Evolutionary conservation across 2,888 invertebrate species (phyloP).

Genomic region (Pristionchus entomophagus): DNA sequence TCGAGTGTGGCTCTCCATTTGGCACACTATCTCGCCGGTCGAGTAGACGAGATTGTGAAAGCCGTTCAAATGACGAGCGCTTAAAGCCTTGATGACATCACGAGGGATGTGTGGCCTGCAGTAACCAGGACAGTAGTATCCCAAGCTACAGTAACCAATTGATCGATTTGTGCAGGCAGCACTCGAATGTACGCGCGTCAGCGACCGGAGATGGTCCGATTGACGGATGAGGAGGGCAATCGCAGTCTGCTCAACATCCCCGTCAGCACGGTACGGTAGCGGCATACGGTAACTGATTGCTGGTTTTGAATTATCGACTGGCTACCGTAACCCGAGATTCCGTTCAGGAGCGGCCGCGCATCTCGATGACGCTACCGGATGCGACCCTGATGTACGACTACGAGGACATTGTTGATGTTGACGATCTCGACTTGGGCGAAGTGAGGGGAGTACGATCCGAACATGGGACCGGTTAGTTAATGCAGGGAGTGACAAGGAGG

Average conservation of each 20-base stretch:
- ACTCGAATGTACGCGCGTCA: constrained; percentile 37
- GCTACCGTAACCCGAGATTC: background rate
- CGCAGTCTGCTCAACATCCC: constrained; percentile 38
- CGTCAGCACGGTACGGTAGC: constrained; percentile 9
- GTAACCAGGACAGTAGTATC: background rate
- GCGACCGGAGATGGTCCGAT: constrained; percentile 37
- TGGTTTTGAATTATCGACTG: too few species aligned
- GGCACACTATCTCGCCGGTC: too few species aligned
- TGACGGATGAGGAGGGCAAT: constrained; percentile 49
- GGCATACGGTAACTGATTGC: background rate
- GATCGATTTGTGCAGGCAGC: background rate
- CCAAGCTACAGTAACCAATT: background rate
- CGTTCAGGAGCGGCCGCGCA: constrained; percentile 37
- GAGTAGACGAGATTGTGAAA: too few species aligned
- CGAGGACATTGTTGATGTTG: constrained; percentile 43
- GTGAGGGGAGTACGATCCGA: background rate
- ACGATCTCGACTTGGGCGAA: constrained; percentile 15
- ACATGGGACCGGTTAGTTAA: constrained; percentile 17
- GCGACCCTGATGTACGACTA: constrained; percentile 38
- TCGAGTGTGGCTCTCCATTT: too few species aligned
- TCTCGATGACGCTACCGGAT: constrained; percentile 27
- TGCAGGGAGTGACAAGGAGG: too few species aligned
- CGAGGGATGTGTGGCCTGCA: too few species aligned
- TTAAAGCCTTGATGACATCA: too few species aligned
- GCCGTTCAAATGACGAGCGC: too few species aligned